Evolutionary conservation across 1,140 invertebrate genomes (phyloP), one percentile per base, ranked within the genome.

Genomic region (Dendrolimus punctatus): DNA sequence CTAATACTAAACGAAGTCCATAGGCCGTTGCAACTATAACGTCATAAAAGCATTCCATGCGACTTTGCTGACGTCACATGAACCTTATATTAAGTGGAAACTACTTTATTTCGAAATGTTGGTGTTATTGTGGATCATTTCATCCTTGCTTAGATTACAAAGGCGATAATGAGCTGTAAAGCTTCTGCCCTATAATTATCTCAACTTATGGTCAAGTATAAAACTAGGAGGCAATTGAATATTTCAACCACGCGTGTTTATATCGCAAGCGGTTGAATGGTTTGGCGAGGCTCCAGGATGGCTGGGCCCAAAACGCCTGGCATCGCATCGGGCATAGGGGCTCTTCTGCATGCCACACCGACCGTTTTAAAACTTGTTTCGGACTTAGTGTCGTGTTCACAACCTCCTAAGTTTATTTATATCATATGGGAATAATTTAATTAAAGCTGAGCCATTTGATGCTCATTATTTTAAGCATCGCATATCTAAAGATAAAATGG

Each of bases 201-300:
- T 7, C 10, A 42, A 44, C 23, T 46, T 51, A 56, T 51, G 49
- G 39, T 51, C 49, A 39, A 40, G 39, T 45, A 46, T 39, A 51
- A 51, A 52, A 46, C 49, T 42, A 49, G 41, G 36, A 52, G 48
- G 49, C 58, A 51, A 60, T 55, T 60, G 52, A 60, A 52, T 60
- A 60, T 53, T 52, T 41, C 49, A 52, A 45, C 52, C 57, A 48
- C 51, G 49, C 46, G 52, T 53, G 51, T 64, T 62, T 68, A 52
- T 61, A 61, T 61, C 57, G 59, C 47, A 60, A 59, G 63, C 55
- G 55, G 62, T 60, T 68, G 54, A 57, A 62, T 60, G 62, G 55
- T 60, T 64, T 68, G 62, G 66, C 62, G 39, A 23, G 40, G 53
- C 49, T 62, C 66, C 66, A 60, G 53, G 49, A 37, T 46, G 56